Evolutionary conservation across 2,113 vertebrate genomes (phyloP).

Genomic region (Cottus gobio): DNA sequence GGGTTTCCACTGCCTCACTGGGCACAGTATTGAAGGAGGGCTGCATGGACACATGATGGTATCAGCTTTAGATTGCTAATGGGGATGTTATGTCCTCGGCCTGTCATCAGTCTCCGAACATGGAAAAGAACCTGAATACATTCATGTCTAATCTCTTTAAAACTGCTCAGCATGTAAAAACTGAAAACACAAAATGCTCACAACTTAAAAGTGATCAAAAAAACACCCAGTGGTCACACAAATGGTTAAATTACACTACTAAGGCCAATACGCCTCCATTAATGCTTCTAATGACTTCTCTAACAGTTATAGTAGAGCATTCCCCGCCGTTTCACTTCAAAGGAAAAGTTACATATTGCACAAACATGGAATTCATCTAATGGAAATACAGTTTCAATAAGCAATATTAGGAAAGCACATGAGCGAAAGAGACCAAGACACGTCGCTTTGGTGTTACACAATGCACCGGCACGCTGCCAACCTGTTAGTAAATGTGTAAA

Average conservation of each 20-base stretch:
- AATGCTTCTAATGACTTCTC: constrained; percentile 20
- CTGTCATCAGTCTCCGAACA: constrained; percentile 5
- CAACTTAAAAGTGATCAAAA: constrained; percentile 54
- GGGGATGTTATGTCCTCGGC: not conserved
- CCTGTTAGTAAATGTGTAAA: constrained; percentile 11
- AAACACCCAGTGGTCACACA: constrained; percentile 76
- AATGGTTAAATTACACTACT: constrained; percentile 59
- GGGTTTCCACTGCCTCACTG: constrained; percentile 10
- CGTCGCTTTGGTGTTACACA: constrained; percentile 52
- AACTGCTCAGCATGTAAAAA: constrained; percentile 44
- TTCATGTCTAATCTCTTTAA: constrained; percentile 55
- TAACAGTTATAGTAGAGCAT: constrained; percentile 31
- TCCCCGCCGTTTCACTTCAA: constrained; percentile 47
- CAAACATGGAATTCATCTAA: constrained; percentile 57
- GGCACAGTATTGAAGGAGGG: constrained; percentile 8
- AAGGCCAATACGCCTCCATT: constrained; percentile 38
- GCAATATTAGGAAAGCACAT: constrained; percentile 35
- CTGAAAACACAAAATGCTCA: constrained; percentile 22
- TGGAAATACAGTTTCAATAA: constrained; percentile 37
- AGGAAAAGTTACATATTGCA: constrained; percentile 70
- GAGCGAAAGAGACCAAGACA: constrained; percentile 17
- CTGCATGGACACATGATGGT: constrained; percentile 7
- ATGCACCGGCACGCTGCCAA: constrained; percentile 11
- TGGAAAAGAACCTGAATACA: constrained; percentile 50
- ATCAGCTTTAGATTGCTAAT: constrained; percentile 7